Evolutionary conservation across 2,888 invertebrate species (phyloP).

Genomic region (Cistogaster globosa): DNA sequence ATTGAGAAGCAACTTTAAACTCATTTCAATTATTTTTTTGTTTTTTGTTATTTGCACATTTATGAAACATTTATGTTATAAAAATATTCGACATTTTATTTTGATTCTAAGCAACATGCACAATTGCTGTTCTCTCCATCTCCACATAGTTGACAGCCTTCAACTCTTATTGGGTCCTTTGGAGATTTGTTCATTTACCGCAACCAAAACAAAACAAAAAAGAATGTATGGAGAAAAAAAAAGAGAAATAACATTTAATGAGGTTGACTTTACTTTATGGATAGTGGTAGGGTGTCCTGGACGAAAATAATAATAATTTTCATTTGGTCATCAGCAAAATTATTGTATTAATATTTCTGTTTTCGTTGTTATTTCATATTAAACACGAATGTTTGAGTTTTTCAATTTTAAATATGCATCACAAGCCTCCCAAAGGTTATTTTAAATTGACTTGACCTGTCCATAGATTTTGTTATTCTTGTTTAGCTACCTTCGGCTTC

Average conservation of each 20-base stretch:
- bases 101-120: constrained; percentile 38
- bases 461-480: constrained; percentile 53
- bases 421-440: constrained; percentile 75
- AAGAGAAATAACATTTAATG: constrained; percentile 78
- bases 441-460: constrained; percentile 79
- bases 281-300: constrained; percentile 35
- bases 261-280: constrained; percentile 76
- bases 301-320: constrained; percentile 51
- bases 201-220: neutral
- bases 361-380: constrained; percentile 33
- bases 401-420: constrained; percentile 70
- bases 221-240: neutral
- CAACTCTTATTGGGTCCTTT: constrained; percentile 34
- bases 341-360: constrained; percentile 59
- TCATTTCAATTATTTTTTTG: constrained; percentile 2
- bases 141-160: constrained; percentile 11
- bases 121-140: neutral
- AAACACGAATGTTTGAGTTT: constrained; percentile 48
- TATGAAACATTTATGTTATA: constrained; percentile 57
- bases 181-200: constrained; percentile 51
- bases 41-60: constrained; percentile 20
- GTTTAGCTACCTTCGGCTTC: constrained; percentile 10
- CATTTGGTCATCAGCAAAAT: constrained; percentile 58
- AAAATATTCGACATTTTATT: constrained; percentile 68
- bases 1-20: neutral